A percentile compares a stretch with the other conserved stretches of the same genome.
These are phyloP conservation scores for Stenoptilia bipunctidactyla DNA, from an alignment of 2,888 invertebrate species.

Conservation along the genomic window DNA sequence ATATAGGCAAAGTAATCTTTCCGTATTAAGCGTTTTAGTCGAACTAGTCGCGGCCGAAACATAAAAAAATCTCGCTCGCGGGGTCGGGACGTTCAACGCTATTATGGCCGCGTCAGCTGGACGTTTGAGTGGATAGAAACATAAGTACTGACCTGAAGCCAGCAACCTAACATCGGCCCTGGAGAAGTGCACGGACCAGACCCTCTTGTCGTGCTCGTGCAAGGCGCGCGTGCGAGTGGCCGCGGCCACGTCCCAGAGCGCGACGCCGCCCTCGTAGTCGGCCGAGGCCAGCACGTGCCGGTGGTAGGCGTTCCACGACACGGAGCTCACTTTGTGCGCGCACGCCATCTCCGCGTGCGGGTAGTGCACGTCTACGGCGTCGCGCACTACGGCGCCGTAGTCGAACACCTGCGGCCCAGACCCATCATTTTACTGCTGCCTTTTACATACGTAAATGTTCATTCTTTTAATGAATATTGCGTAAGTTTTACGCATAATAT, in stretches of 20 bases:
- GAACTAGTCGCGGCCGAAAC: no score
- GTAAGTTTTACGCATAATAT: no score
- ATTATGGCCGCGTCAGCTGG: no score
- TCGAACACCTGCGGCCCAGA: constrained; percentile 76
- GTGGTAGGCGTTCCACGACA: constrained; percentile 94
- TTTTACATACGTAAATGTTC: no score
- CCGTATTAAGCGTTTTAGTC: no score
- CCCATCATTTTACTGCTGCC: no score
- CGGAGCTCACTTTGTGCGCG: constrained; percentile 93
- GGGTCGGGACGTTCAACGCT: no score
- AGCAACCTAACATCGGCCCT: constrained; percentile 89
- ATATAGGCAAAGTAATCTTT: no score
- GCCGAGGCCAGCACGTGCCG: constrained; percentile 86
- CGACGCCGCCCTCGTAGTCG: constrained; percentile 95
- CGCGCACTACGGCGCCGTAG: constrained; percentile 86
- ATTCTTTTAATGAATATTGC: no score
- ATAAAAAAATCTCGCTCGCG: no score
- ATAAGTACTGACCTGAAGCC: constrained; percentile 73
- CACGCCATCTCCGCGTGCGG: constrained; percentile 93
- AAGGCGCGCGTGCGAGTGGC: constrained; percentile 74
- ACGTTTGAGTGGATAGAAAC: no score
- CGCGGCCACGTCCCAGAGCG: constrained; percentile 91
- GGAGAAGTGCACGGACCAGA: constrained; percentile 97
- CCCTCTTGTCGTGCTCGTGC: constrained; percentile 91
- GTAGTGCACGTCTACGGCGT: constrained; percentile 92